These are phyloP conservation scores for Psophia crepitans DNA, from an alignment of 2,113 vertebrate genomes.

Conservation along the genomic window DNA sequence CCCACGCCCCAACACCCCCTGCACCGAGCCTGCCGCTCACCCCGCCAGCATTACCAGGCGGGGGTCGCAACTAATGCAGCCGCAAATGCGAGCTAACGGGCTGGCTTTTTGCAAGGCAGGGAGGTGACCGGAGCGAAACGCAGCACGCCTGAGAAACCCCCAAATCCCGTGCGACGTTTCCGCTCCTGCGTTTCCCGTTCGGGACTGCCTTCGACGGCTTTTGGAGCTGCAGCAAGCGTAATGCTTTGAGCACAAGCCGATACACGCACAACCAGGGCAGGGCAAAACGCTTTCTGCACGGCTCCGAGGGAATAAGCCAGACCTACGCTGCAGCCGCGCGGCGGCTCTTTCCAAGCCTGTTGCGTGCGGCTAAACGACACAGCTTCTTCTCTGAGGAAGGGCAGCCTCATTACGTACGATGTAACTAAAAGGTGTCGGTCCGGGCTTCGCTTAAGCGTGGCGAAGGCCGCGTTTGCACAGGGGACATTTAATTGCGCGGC, in stretches of 20 bases:
- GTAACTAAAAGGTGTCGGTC: background rate
- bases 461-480: background rate
- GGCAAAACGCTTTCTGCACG: background rate
- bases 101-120: background rate
- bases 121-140: background rate
- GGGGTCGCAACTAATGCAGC: fast-evolving
- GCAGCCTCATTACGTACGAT: background rate
- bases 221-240: background rate
- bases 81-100: background rate
- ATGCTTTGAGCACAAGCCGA: background rate
- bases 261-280: slow-evolving; percentile 37
- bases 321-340: background rate
- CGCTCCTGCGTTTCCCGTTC: background rate
- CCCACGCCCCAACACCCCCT: fast-evolving
- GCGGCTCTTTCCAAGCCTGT: background rate
- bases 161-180: fast-evolving
- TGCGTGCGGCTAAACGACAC: background rate
- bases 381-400: background rate
- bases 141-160: background rate
- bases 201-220: background rate
- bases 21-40: background rate
- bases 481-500: background rate
- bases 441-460: background rate
- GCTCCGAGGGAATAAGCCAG: background rate
- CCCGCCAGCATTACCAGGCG: fast-evolving